Conservation (phyloP, 2,797 vertebrate genomes). For the Chloroceryle amazona region DNA sequence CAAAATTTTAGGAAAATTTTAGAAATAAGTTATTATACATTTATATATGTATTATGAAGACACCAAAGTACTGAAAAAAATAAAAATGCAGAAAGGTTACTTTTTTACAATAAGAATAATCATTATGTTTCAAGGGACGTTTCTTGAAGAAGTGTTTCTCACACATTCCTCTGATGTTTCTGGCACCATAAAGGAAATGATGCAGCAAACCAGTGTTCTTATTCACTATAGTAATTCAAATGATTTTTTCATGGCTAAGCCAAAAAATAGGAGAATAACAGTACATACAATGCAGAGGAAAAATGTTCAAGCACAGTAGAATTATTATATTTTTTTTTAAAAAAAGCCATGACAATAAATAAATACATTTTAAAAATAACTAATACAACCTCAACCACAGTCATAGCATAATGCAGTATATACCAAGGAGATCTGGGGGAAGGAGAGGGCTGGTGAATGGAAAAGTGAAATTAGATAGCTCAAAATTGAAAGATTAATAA, state of each 20-base stretch:
- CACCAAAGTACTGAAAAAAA: background rate
- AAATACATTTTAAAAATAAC: background rate
- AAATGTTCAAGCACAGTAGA: background rate
- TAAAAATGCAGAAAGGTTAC: background rate
- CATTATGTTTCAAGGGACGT: background rate
- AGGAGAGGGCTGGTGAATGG: background rate
- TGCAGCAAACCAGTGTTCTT: background rate
- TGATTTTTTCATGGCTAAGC: background rate
- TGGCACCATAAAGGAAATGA: background rate
- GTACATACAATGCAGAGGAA: background rate
- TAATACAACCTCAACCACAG: background rate
- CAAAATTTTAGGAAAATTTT: background rate
- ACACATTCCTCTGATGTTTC: background rate
- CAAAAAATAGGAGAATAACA: background rate
- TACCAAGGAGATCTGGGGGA: background rate
- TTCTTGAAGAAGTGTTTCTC: background rate
- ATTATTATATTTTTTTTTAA: background rate
- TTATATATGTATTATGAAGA: background rate
- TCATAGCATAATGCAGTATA: constrained; percentile 15
- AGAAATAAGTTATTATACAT: background rate
- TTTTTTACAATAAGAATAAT: background rate
- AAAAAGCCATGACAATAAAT: background rate
- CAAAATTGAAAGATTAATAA: constrained; percentile 71
- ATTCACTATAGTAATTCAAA: background rate
- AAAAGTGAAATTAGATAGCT: constrained; percentile 44